These are phyloP conservation scores for Charaxes varanes DNA, from an alignment of 1,140 invertebrate species.

Conservation along the genomic window DNA sequence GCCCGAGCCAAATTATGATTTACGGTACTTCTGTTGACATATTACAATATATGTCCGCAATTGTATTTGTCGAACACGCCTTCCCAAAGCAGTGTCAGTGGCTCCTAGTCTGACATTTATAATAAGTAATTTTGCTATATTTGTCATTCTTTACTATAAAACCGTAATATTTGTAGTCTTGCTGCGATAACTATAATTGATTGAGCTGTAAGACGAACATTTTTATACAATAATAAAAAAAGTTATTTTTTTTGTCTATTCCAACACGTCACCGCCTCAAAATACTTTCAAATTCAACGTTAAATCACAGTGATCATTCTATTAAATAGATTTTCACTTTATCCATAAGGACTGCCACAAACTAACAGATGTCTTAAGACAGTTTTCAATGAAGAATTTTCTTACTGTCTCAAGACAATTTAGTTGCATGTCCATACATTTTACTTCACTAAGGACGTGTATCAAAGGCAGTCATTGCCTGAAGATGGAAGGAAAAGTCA, in stretches of 20 bases:
- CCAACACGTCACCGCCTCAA: constrained; percentile 10
- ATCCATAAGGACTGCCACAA: constrained; percentile 20
- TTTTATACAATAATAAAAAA: constrained; percentile 24
- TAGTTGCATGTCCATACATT: background rate
- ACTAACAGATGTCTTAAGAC: constrained; percentile 12
- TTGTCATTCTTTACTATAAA: too few species aligned
- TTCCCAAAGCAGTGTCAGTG: too few species aligned
- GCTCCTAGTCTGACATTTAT: too few species aligned
- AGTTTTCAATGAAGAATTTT: background rate
- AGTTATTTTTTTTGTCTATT: constrained; percentile 5
- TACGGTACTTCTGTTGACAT: too few species aligned
- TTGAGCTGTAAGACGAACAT: constrained; percentile 31
- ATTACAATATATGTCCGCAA: too few species aligned
- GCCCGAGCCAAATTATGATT: too few species aligned
- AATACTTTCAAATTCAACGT: constrained; percentile 34
- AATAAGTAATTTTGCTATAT: too few species aligned
- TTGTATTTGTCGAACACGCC: too few species aligned
- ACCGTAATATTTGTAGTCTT: too few species aligned
- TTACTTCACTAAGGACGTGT: constrained; percentile 11
- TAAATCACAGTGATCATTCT: constrained; percentile 50
- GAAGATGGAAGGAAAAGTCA: constrained; percentile 10
- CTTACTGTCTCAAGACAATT: constrained; percentile 8
- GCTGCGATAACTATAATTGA: too few species aligned
- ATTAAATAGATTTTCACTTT: constrained; percentile 22
- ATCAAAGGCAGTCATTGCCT: constrained; percentile 10